Conservation (phyloP, 1,140 invertebrate species). For the Apis laboriosa region DNA sequence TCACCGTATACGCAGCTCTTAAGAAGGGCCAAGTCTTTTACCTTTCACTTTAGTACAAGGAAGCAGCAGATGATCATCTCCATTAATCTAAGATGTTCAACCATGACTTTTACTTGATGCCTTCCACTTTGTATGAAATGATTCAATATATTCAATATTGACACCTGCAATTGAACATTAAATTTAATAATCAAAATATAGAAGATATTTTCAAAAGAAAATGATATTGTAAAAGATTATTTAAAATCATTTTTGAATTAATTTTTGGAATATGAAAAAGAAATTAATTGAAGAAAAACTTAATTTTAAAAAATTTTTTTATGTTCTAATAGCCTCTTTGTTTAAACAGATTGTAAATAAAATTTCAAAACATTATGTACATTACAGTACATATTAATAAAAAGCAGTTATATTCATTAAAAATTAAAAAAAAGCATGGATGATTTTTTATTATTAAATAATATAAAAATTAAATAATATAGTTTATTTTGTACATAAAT, state of each 20-base stretch:
- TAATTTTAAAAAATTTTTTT: no score
- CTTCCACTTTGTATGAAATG: constrained; percentile 87
- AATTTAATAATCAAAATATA: neutral
- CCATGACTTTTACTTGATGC: constrained; percentile 84
- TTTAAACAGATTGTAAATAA: neutral
- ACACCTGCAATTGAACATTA: constrained; percentile 29
- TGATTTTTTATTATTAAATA: no score
- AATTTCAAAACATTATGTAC: neutral
- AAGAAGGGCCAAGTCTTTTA: constrained; percentile 48
- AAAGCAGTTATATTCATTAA: no score
- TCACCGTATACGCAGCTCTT: constrained; percentile 32
- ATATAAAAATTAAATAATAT: no score
- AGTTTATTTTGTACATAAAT: no score
- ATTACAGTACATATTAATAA: no score
- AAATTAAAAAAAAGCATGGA: no score
- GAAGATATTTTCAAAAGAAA: neutral
- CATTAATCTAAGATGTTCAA: constrained; percentile 78
- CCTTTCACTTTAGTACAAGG: constrained; percentile 44
- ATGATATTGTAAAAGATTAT: neutral
- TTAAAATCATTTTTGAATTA: neutral
- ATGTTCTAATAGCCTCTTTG: no score
- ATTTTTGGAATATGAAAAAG: neutral
- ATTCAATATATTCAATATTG: constrained; percentile 84
- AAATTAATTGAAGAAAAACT: no score
- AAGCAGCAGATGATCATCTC: constrained; percentile 51